Evolutionary conservation across 2,888 invertebrate genomes (phyloP), one percentile per base, ranked within the genome.

Genomic region (Agapetus fuscipes): DNA sequence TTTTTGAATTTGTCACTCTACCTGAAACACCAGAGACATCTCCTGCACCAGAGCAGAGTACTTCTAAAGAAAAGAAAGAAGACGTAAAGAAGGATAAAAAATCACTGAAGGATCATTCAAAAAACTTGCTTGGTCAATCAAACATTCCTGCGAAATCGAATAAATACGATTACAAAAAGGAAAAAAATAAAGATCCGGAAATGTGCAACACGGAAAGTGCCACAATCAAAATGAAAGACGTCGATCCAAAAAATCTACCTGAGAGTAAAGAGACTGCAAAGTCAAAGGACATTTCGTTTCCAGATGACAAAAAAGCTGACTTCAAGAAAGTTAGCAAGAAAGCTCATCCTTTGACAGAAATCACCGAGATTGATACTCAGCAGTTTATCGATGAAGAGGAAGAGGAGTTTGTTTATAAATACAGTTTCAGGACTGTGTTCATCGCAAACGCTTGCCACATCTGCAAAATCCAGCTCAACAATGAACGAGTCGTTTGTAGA

Each of bases 401-500:
- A 25, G 73, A 75, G 38, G 73, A 72, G 37, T 65, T 76, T 32
- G 72, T 79, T 33, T 76, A 79, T 51, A 73, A 78, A 46, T 77
- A 79, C 46, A 76, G 71, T 52, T 80, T 80, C 36, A 66, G 81
- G 7, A 72, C 72, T 53, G 75, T 79, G 10, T 81, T 75, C 53
- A 59, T 76, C 20, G 68, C 73, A 28, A 75, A 72, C 44, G 59
- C 72, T 3, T 82, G 82, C 43, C 66, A 69, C 33, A 54, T 67
- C 34, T 72, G 72, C 48, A 68, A 69, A 45, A 63, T 61, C 17
- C 58, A 60, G 17, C 50, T 70, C 41, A 54, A 49, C 27, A 53
- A 58, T 2, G 39, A 50, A 1, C 54, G 63, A 41, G 54, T 66
- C 2, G 56, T 64, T 1, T 66, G 69, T 46, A 56, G 57, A 35